Percentiles rank a stretch among this genome's conserved stretches.
Conservation (phyloP, 2,888 invertebrate genomes). For the Deilephila elpenor region DNA sequence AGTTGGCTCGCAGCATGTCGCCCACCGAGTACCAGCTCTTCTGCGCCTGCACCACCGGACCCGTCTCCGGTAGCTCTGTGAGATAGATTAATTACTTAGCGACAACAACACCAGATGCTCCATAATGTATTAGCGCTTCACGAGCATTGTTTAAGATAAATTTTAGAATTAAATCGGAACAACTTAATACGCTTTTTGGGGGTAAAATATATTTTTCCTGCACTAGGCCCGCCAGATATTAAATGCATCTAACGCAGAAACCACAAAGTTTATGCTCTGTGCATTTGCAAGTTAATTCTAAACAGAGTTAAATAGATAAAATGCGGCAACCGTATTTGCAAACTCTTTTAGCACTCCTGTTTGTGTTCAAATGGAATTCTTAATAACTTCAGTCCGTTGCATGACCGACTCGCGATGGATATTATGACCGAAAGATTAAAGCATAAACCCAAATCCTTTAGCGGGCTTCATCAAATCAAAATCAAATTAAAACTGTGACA, state of each 20-base stretch:
- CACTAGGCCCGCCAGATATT: not conserved
- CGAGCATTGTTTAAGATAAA: not conserved
- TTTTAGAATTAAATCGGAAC: not conserved
- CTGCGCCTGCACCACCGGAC: constrained; percentile 86
- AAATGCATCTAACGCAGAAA: not conserved
- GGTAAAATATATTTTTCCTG: not conserved
- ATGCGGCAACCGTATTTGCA: not conserved
- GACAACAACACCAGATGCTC: not conserved
- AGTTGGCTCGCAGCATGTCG: constrained; percentile 88
- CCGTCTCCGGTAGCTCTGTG: constrained; percentile 86
- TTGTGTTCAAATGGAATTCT: constrained; percentile 1
- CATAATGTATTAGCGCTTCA: not conserved
- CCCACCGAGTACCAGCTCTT: constrained; percentile 88
- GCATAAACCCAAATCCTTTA: not conserved
- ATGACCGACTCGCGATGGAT: not conserved
- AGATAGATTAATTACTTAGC: not conserved
- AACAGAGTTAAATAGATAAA: not conserved
- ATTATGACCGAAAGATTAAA: constrained; percentile 13
- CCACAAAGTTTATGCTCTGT: not conserved
- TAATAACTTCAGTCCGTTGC: not conserved
- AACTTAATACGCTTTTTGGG: not conserved
- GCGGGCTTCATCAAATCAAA: not conserved
- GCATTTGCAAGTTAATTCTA: not conserved
- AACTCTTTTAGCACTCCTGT: not conserved
- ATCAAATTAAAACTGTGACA: not conserved